These are phyloP conservation scores for Camelus bactrianus DNA, from an alignment of 2,113 vertebrate species.

Conservation along the genomic window DNA sequence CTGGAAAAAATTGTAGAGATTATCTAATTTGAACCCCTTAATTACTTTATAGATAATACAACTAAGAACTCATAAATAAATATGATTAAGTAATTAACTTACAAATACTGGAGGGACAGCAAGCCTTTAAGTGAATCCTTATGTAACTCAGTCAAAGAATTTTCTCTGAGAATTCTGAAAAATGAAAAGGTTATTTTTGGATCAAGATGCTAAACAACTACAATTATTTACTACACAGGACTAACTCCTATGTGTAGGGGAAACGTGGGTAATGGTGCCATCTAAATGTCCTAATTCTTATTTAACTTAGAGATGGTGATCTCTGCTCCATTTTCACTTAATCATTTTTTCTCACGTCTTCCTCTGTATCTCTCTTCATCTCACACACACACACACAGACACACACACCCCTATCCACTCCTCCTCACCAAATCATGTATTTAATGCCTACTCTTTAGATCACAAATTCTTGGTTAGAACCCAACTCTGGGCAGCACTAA, in stretches of 20 bases:
- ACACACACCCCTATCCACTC: too few species aligned
- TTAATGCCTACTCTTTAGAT: not conserved
- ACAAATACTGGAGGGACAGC: slow-evolving; percentile 83
- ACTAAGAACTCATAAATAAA: slow-evolving; percentile 12
- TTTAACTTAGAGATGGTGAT: not conserved
- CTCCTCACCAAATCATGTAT: not conserved
- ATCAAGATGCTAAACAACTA: not conserved
- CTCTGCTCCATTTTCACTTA: not conserved
- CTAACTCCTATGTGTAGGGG: not conserved
- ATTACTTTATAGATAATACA: not conserved
- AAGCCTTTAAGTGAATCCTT: slow-evolving; percentile 83
- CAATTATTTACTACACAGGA: too few species aligned
- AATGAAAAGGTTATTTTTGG: not conserved
- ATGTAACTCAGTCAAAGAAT: slow-evolving; percentile 72
- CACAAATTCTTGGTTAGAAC: not conserved
- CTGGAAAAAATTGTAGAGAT: too few species aligned
- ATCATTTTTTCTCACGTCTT: not conserved
- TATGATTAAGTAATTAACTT: slow-evolving; percentile 65
- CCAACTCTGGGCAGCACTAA: not conserved
- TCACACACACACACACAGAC: too few species aligned
- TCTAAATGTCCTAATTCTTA: not conserved
- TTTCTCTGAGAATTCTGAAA: slow-evolving; percentile 80
- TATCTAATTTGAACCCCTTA: not conserved
- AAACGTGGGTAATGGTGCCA: not conserved
- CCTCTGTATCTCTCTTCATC: too few species aligned